Base-by-base conservation (phyloP, 2,888 invertebrate genomes). In the Hyposoter didymator region DNA sequence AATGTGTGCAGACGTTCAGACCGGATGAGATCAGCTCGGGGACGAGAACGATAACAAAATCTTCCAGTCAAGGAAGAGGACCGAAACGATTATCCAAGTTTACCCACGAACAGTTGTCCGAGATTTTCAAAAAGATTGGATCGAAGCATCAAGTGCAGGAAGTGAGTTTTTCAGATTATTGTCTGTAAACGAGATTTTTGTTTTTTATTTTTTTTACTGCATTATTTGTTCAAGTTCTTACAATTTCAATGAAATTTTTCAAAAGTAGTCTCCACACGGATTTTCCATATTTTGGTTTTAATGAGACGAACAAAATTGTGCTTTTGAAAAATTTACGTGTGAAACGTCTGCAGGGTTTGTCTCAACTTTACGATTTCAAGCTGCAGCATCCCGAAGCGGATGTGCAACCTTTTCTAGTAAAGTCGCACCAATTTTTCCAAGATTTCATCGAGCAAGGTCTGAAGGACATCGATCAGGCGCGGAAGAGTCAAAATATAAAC, bases 91-190 rank as follows among this genome's bases (percentile, higher is more conserved):
- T 98, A 84, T 97, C 97, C 4, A 96, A 97, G 90, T 96, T 96
- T 22, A 96, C 97, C n/a, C 98, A 98, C 91, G 98, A 98, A 88
- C 96, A 97, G 89, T 94, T 99, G 84, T 97, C 98, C 0, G 97
- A 97, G 91, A 99, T 99, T 90, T 97, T 99, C 90, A 97, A 97
- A 94, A 96, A 98, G 90, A 98, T 99, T 91, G 98, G 98, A 55
- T 97, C 96, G 69, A 98, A 98, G 94, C 97, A 98, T 87, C 97
- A 97, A 86, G 97, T 97, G 3, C 94, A 95, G 91, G 95, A 96
- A 91, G 95, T 95, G 88, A 84, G 72, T n/a, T 17, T 14, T 10
- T 28, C 8, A 8, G 4, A 32, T 47, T 47, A 8, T 69, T 47
- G 12, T 17, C 3, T 14, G 12, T 10, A 12, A 39, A 2, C 35